Base-by-base conservation (phyloP, 2,113 vertebrate species). In the Mirza zaza region DNA sequence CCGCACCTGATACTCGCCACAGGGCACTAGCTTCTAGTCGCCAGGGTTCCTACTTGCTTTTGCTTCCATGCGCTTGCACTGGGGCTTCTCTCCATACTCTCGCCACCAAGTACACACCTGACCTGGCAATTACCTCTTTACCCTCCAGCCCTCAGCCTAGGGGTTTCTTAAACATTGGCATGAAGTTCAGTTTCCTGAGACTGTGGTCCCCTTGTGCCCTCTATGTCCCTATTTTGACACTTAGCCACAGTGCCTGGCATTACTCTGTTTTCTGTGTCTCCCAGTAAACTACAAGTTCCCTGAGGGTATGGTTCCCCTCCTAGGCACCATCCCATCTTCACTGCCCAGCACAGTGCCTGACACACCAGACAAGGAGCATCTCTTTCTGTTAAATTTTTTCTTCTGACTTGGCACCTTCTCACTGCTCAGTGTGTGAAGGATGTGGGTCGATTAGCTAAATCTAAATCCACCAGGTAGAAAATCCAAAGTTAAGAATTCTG, bases 1-100 rank as follows among this genome's bases (percentile, higher is more conserved):
- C 39, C 14, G 12, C 1, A 0, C 0, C 0, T 5, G 3, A 0
- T 52, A 3, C 27, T 50, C 20, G 10, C 13, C 8, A 4, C 1
- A 0, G 2, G 0, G 10, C 52, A 6, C 2, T 5, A 11, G 11
- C 7, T 48, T n/a, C 8, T 52, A 1, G 2, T 52, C 15, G 45
- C 5, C 45, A 8, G 25, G 14, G 32, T 6, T 12, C 14, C 50
- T 42, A 34, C 5, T 29, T 84, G 32, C 23, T 20, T 52, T 67
- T 45, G 36, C 11, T 2, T 59, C 55, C 42, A 3, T 2, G 6
- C 27, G 6, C 36, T n/a, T 45, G 12, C 29, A 18, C 18, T 18
- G 12, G 10, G 20, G 20, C n/a, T 82, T 85, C 29, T 34, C 9
- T 57, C 13, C 12, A 8, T 32, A 50, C 50, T 50, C 20, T n/a